phyloP scores from a whole-genome alignment of 2,113 vertebrate genomes.

The Myrmecobius fasciatus region DNA sequence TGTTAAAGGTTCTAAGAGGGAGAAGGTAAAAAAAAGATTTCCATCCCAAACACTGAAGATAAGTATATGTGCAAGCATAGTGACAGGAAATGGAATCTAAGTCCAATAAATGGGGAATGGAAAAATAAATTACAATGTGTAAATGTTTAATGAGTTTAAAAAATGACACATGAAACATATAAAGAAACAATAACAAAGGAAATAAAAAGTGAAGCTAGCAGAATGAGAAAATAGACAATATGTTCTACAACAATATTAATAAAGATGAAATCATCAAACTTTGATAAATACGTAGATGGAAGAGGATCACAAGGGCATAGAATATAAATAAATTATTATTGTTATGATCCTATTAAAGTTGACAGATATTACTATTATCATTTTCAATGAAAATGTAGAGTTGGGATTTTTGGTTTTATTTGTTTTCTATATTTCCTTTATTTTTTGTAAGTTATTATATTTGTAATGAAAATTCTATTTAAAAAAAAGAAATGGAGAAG shows the following conservation, averaged over 20 bases:
- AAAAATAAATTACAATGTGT: neutral
- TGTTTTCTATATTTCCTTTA: neutral
- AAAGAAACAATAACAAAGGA: neutral
- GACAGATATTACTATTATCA: neutral
- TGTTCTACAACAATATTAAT: neutral
- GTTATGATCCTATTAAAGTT: neutral
- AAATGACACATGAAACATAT: neutral
- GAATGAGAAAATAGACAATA: neutral
- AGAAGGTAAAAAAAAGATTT: neutral
- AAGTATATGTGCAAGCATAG: neutral
- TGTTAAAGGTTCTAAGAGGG: neutral
- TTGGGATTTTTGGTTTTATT: neutral
- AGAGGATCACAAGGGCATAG: neutral
- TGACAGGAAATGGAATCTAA: neutral
- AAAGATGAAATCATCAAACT: neutral
- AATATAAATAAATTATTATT: neutral
- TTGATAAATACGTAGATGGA: neutral
- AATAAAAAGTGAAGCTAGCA: neutral
- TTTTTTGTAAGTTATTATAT: neutral
- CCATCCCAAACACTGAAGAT: neutral
- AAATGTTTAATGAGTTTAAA: neutral
- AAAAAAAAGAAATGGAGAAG: neutral
- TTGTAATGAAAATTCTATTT: neutral
- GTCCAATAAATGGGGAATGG: neutral
- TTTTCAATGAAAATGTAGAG: neutral